phyloP scores from a whole-genome alignment of 2,113 vertebrate species.

The Phaethon lepturus region DNA sequence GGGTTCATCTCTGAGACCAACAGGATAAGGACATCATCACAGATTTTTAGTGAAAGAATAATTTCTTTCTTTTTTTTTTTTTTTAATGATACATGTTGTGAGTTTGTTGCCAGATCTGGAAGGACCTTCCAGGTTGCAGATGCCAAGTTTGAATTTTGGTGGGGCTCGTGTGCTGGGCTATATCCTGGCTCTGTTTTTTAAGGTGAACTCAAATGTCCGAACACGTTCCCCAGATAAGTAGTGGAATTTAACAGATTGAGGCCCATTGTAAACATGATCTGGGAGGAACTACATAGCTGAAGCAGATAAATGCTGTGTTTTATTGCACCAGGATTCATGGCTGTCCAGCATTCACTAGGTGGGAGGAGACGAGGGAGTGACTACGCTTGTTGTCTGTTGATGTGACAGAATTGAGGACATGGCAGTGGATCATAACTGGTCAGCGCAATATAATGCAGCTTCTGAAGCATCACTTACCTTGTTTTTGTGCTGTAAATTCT shows the following conservation, averaged over 20 bases:
- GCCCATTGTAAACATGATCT: background rate
- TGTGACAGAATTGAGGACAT: background rate
- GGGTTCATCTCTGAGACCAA: background rate
- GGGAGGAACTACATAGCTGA: background rate
- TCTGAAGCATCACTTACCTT: background rate
- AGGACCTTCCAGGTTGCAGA: background rate
- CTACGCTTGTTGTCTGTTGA: background rate
- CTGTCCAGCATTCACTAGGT: slow-evolving; percentile 43
- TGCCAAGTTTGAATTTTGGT: slow-evolving; percentile 20
- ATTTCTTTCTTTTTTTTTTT: background rate
- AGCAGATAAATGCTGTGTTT: slow-evolving; percentile 23
- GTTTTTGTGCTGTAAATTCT: background rate
- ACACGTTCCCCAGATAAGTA: background rate
- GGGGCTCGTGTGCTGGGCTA: background rate
- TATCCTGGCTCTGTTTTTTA: background rate
- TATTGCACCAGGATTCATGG: slow-evolving; percentile 37
- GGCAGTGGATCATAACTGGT: background rate
- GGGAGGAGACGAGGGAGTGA: slow-evolving; percentile 18
- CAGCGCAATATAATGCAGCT: background rate
- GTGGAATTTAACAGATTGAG: slow-evolving; percentile 1
- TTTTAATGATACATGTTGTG: background rate
- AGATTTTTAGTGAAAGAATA: background rate
- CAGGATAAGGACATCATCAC: background rate
- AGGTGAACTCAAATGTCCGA: background rate
- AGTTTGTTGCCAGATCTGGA: background rate